phyloP scores from a whole-genome alignment of 2,797 vertebrate species.

The Lacerta bilineata region DNA sequence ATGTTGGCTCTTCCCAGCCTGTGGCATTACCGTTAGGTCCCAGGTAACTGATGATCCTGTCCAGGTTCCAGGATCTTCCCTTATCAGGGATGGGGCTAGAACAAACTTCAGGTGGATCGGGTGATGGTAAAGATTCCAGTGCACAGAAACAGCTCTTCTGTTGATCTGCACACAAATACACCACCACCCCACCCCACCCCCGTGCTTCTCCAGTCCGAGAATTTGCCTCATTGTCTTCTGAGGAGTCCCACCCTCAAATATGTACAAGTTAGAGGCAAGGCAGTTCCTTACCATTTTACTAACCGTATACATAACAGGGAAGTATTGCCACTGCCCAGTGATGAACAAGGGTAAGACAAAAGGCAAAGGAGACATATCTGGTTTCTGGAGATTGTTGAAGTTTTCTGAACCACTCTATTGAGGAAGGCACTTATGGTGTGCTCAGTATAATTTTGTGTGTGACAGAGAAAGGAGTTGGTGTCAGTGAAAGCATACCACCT shows the following conservation, averaged over 20 bases:
- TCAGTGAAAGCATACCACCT: background rate
- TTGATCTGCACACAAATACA: background rate
- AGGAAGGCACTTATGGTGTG: background rate
- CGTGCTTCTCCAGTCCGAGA: background rate
- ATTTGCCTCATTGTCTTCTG: background rate
- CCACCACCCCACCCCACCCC: no score
- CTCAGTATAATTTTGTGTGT: background rate
- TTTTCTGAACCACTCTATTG: background rate
- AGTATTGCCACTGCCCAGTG: background rate
- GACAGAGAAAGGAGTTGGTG: background rate
- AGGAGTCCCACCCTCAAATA: background rate
- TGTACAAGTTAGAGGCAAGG: background rate
- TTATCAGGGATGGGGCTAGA: background rate
- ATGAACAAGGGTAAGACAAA: slow-evolving; percentile 1
- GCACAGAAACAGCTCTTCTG: background rate
- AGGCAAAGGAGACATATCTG: background rate
- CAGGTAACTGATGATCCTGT: no score
- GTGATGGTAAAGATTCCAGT: background rate
- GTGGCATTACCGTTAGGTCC: no score
- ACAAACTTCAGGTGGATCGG: background rate
- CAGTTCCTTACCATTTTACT: background rate
- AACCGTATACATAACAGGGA: background rate
- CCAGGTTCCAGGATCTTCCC: background rate
- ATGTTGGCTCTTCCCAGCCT: no score
- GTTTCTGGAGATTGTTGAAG: background rate